Base-by-base conservation (phyloP, 2,797 vertebrate species). In the Acropternis orthonyx region DNA sequence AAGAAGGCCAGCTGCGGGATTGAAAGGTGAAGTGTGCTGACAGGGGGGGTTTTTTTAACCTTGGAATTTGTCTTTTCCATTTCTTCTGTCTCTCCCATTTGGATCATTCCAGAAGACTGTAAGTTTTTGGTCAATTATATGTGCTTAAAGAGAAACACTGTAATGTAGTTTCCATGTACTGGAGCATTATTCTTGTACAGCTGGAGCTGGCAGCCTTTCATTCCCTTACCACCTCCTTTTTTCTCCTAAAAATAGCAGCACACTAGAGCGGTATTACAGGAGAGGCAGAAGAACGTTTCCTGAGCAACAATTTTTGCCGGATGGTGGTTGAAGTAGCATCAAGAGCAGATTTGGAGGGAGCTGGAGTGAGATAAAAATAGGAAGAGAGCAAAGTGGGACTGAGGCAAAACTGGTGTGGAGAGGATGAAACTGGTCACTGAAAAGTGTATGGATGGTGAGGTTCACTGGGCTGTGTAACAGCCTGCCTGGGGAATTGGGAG, bases 141-240 rank as follows among this genome's bases (percentile, higher is more conserved):
- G 32, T 89, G 58, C 77, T 72, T 91, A 28, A 75, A 92, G 67
- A 71, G 84, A 92, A 94, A 88, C 89, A 62, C 55, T 86, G n/a
- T 89, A 74, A 86, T 91, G 61, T 89, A 78, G 80, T 92, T 96
- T 97, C 85, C 76, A 49, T 18, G 30, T 88, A 82, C 49, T 63
- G 37, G 56, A 87, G 80, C 81, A 66, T 93, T 95, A 92, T 77
- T 95, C 72, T 91, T 61, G 63, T 95, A 86, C 76, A 94, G 91
- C 93, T 93, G 89, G 92, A 93, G 68, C 88, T 96, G 84, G 91
- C 84, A 96, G 93, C 79, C 76, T 93, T 95, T 92, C 82, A 77
- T 92, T 95, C 78, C 41, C 66, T 89, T 91, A 61, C 85, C 93
- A 93, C 82, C 93, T 89, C 92, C 66, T 94, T 96, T 85, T 43